Evolutionary conservation across 2,113 vertebrate genomes (phyloP).

Genomic region (Salvator merianae): DNA sequence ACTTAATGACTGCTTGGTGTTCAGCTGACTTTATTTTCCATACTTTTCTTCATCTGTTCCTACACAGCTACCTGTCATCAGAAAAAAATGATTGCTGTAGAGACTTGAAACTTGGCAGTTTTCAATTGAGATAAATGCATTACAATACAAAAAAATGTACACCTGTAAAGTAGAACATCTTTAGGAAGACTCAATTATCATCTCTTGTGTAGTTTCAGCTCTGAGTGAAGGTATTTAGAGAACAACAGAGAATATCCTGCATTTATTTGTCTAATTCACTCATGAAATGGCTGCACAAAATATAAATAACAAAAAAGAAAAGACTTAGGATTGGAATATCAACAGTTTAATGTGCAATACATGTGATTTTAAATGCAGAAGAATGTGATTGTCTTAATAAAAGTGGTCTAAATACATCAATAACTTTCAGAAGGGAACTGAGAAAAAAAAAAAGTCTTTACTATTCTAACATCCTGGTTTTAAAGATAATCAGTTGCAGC

Average conservation of each 20-base stretch:
- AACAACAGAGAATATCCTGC: not conserved
- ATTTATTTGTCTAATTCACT: not conserved
- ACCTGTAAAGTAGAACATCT: too few relatives aligned
- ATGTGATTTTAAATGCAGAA: slow-evolving; percentile 39
- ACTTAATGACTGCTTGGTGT: too few relatives aligned
- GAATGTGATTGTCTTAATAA: slow-evolving; percentile 46
- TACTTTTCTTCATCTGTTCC: too few relatives aligned
- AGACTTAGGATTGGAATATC: too few relatives aligned
- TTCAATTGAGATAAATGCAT: too few relatives aligned
- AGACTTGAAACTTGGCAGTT: too few relatives aligned
- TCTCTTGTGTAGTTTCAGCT: not conserved
- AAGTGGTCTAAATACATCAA: slow-evolving; percentile 70
- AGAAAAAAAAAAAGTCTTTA: slow-evolving; percentile 48
- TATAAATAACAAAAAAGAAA: slow-evolving; percentile 6
- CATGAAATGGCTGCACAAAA: not conserved
- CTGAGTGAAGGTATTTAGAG: not conserved
- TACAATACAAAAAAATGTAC: too few relatives aligned
- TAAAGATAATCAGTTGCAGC: slow-evolving; percentile 71
- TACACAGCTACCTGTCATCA: too few relatives aligned
- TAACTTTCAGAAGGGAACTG: slow-evolving; percentile 23
- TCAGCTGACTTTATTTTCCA: too few relatives aligned
- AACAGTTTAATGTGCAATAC: too few relatives aligned
- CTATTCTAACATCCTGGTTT: slow-evolving; percentile 64
- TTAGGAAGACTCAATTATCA: not conserved
- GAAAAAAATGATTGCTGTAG: too few relatives aligned